Conservation (phyloP, 2,797 vertebrate species). For the Babyrousa celebensis region DNA sequence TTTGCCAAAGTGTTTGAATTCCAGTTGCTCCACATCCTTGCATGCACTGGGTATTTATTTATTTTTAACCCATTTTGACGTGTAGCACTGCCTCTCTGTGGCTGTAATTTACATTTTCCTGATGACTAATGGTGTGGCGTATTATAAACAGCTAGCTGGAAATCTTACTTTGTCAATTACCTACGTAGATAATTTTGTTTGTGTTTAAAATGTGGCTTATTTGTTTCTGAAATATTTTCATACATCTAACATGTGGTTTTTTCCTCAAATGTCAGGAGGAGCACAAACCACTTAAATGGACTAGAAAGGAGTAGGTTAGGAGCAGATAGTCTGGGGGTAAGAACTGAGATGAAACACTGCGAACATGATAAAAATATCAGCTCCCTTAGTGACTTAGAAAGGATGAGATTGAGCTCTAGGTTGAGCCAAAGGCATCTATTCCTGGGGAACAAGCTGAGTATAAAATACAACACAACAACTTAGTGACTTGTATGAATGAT, state of each 20-base stretch:
- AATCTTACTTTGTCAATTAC: not conserved
- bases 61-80: not conserved
- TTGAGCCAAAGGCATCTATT: not conserved
- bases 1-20: not conserved
- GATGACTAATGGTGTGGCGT: not conserved
- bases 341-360: not conserved
- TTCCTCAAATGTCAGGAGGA: not conserved
- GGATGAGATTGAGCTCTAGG: not conserved
- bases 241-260: not conserved
- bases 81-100: not conserved
- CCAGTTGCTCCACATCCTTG: not conserved
- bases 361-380: not conserved
- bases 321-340: not conserved
- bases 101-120: not conserved
- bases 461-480: slow-evolving; percentile 28
- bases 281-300: not conserved
- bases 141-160: not conserved
- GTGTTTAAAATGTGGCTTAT: not conserved
- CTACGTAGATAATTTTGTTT: not conserved
- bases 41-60: not conserved
- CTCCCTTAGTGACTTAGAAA: not conserved
- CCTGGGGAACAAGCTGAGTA: not conserved
- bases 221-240: not conserved
- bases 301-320: not conserved
- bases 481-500: not conserved